Evolutionary conservation across 1,140 invertebrate species (phyloP).

Genomic region (Atta texana): DNA sequence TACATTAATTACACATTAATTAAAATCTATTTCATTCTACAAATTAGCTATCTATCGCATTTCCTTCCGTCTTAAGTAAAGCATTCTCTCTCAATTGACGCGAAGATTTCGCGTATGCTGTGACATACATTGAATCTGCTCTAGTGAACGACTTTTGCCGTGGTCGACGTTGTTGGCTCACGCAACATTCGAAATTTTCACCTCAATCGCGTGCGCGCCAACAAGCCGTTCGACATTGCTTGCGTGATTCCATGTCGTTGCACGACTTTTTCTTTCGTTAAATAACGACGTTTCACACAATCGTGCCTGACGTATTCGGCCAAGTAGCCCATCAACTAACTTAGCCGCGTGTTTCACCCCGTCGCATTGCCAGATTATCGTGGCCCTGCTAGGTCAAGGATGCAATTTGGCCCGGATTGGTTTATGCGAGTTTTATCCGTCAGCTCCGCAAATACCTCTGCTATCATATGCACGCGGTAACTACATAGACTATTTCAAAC

Average conservation of each 20-base stretch:
- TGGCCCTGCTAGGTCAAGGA: constrained; percentile 79
- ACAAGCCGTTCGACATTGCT: constrained; percentile 44
- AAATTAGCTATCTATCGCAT: not conserved
- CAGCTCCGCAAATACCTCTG: constrained; percentile 6
- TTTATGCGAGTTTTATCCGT: constrained; percentile 61
- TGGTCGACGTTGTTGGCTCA: not conserved
- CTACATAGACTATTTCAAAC: not conserved
- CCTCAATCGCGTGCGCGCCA: constrained; percentile 54
- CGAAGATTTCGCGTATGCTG: not conserved
- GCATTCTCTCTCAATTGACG: not conserved
- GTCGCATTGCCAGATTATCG: constrained; percentile 58
- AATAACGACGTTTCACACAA: constrained; percentile 54
- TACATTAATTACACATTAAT: not conserved
- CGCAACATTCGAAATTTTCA: constrained; percentile 63
- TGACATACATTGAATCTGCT: constrained; percentile 21
- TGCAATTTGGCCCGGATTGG: constrained; percentile 77
- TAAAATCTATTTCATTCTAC: not conserved
- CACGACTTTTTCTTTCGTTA: constrained; percentile 70
- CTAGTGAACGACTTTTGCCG: constrained; percentile 39
- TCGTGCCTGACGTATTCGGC: constrained; percentile 54
- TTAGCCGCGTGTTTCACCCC: constrained; percentile 52
- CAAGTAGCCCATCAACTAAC: constrained; percentile 66
- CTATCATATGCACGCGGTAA: constrained; percentile 20
- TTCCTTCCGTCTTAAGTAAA: not conserved
- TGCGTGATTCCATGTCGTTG: constrained; percentile 70